Base-by-base conservation (phyloP, 2,797 vertebrate genomes). In the Carapus acus region DNA sequence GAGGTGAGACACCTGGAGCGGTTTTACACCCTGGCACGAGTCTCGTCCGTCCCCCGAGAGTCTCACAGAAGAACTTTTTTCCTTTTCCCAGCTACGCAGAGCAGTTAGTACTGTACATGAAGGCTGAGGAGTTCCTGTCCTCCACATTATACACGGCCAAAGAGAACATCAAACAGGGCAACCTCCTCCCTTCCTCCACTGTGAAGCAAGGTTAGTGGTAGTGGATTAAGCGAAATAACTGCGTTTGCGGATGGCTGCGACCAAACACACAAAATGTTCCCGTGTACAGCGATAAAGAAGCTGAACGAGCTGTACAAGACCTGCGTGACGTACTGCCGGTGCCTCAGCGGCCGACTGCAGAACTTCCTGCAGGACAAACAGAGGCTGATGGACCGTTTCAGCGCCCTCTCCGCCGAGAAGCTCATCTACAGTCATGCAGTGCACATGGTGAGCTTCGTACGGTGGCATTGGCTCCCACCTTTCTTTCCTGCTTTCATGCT, bases 181-280 rank as follows among this genome's bases (percentile, higher is more conserved):
- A 82, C 54, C 90, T 98, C 48, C 89, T 91, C 73, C 90, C 95
- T 50, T 96, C 93, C 4, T 85, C 87, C 58, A 90, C 92, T 0
- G 95, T 96, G 75, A 98, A 97, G 76, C 93, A 97, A 83, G 92
- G 95, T 96, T 71, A 85, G 85, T n/a, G n/a, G n/a, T n/a, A n/a
- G n/a, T n/a, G n/a, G n/a, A n/a, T n/a, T n/a, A n/a, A n/a, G n/a
- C n/a, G n/a, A n/a, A n/a, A n/a, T n/a, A n/a, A n/a, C n/a, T n/a
- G n/a, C n/a, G n/a, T n/a, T n/a, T n/a, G n/a, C n/a, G n/a, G n/a
- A n/a, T n/a, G n/a, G n/a, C n/a, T n/a, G 24, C 4, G 24, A 59
- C 14, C 16, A 48, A 8, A 14, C 15, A 49, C 18, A 3, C 53
- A 2, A 15, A n/a, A 36, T 15, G 34, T n/a, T 36, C 42, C 24